phyloP scores from a whole-genome alignment of 64 coral and sea anemone species.

The Actinia equina region DNA sequence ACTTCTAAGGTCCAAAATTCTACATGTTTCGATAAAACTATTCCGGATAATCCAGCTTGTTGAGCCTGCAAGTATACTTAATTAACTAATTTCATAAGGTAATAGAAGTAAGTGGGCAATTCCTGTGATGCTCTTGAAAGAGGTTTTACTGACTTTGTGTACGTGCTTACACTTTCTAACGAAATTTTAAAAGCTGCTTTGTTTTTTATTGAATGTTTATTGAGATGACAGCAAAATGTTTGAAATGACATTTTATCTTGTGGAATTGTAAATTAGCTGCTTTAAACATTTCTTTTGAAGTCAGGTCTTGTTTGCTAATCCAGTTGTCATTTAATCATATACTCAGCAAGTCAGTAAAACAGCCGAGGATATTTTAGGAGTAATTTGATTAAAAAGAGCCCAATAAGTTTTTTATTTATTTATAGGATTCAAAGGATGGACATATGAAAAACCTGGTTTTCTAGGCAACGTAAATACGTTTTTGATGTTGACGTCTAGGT shows the following conservation, averaged over 20 bases:
- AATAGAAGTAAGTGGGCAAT: neutral
- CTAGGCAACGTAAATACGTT: slow-evolving; percentile 6
- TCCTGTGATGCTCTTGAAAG: neutral
- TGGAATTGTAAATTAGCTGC: neutral
- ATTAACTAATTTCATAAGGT: neutral
- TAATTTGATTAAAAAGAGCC: neutral
- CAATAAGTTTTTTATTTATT: neutral
- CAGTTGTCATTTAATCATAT: neutral
- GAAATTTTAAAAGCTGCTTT: neutral
- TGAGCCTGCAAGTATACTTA: neutral
- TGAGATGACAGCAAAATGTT: neutral
- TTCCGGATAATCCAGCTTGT: neutral
- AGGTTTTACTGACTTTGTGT: too few relatives aligned
- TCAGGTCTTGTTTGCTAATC: neutral
- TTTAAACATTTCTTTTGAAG: neutral
- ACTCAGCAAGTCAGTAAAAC: neutral
- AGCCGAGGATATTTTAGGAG: neutral
- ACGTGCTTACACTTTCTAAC: neutral
- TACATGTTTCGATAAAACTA: neutral
- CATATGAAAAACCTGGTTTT: neutral
- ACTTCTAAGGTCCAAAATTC: neutral
- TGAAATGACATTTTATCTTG: neutral
- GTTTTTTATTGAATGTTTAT: neutral
- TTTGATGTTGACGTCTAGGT: neutral
- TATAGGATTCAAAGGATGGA: neutral